Percentiles rank a stretch among this genome's conserved stretches.
Conservation (phyloP, 2,113 vertebrate species). For the Pseudorectes ferrugineus region DNA sequence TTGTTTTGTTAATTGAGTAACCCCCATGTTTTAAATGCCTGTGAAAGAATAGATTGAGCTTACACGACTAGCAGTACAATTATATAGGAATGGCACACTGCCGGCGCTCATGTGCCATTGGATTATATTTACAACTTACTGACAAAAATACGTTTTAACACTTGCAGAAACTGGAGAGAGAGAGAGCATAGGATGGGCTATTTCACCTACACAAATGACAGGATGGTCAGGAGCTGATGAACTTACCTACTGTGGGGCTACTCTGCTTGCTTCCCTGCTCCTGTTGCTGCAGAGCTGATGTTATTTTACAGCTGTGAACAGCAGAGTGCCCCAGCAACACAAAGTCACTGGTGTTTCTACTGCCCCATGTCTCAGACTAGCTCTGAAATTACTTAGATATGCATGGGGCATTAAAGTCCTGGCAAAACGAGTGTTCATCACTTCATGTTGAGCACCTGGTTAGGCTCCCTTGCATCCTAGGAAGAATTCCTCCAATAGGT, state of each 20-base stretch:
- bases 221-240: neutral
- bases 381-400: neutral
- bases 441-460: neutral
- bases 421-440: neutral
- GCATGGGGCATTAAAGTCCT: neutral
- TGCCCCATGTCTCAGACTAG: rapidly evolving
- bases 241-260: neutral
- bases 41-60: neutral
- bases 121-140: neutral
- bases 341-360: neutral
- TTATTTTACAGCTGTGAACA: neutral
- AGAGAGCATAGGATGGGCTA: rapidly evolving
- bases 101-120: rapidly evolving
- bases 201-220: neutral
- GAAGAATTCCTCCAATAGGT: neutral
- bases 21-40: neutral
- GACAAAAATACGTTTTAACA: neutral
- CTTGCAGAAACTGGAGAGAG: neutral
- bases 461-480: neutral
- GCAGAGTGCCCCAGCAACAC: neutral
- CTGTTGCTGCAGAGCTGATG: neutral
- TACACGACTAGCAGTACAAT: neutral
- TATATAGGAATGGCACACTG: neutral
- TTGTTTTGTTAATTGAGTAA: neutral
- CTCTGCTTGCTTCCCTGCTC: neutral